phyloP scores from a whole-genome alignment of 2,888 invertebrate species.

The Agriopis aurantiaria region DNA sequence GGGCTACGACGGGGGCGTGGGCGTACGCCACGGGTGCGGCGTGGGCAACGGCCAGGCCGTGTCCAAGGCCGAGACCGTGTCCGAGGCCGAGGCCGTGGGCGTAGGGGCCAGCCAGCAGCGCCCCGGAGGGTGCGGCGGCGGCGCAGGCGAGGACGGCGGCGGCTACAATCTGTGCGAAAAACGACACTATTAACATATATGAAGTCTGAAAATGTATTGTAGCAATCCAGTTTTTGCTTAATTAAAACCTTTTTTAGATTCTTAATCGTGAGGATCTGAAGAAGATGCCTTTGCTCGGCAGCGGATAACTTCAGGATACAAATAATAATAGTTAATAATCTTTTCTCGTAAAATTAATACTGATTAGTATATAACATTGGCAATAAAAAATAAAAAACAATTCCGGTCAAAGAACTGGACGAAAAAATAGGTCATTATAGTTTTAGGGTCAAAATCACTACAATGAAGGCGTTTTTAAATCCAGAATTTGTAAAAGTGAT shows the following conservation, averaged over 20 bases:
- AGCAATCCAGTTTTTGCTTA: no score
- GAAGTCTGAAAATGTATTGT: not conserved
- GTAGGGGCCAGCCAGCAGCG: conserved; percentile 71
- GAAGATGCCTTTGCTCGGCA: not conserved
- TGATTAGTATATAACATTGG: not conserved
- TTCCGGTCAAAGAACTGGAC: not conserved
- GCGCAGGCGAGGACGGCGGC: conserved; percentile 82
- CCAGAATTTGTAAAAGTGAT: not conserved
- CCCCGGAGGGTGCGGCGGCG: conserved; percentile 77
- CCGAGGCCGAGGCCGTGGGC: conserved; percentile 55
- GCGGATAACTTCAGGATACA: no score
- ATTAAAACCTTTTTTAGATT: not conserved
- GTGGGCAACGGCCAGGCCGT: conserved; percentile 51
- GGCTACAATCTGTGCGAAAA: conserved; percentile 83
- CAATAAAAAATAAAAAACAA: not conserved
- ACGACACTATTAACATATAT: not conserved
- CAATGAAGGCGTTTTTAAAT: not conserved
- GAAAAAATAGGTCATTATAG: not conserved
- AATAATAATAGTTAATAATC: conserved; percentile 17
- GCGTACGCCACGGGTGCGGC: conserved; percentile 60
- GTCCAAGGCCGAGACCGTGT: conserved; percentile 40
- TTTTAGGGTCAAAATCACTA: not conserved
- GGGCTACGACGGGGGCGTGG: conserved; percentile 61
- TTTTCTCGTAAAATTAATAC: conserved; percentile 7
- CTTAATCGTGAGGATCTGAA: not conserved